Percentiles rank a stretch among this genome's conserved stretches.
Evolutionary conservation across 2,888 invertebrate species (phyloP).

Genomic region (Ariolimax columbianus): DNA sequence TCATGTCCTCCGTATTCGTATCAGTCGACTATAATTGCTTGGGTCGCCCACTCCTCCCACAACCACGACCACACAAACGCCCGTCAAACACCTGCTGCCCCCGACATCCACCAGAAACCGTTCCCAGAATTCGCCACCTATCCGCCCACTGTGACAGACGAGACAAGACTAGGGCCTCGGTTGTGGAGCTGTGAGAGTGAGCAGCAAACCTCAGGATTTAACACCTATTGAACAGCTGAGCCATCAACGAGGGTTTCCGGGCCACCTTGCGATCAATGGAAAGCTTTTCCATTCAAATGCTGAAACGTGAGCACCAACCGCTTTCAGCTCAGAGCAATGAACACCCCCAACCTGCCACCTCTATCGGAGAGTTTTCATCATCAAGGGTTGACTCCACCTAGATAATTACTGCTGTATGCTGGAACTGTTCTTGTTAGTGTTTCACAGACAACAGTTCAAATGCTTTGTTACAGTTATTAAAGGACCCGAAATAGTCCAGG

Average conservation of each 20-base stretch:
- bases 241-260: neutral
- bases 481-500: too few relatives aligned
- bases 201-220: constrained; percentile 12
- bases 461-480: too few relatives aligned
- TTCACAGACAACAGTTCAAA: neutral
- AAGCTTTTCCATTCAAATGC: constrained; percentile 27
- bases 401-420: constrained; percentile 5
- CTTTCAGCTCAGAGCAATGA: neutral
- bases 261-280: constrained; percentile 2
- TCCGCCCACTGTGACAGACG: too few relatives aligned
- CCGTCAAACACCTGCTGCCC: neutral
- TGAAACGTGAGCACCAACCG: constrained; percentile 11
- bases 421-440: neutral
- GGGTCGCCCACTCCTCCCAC: neutral
- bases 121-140: neutral
- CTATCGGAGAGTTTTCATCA: neutral
- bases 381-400: neutral
- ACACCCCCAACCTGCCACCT: neutral
- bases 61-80: neutral
- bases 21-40: neutral
- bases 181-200: constrained; percentile 7
- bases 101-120: neutral
- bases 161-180: neutral
- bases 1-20: neutral
- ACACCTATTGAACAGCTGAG: constrained; percentile 23